Conservation (phyloP, 2,888 invertebrate species). For the Pyrocoelia pectoralis region DNA sequence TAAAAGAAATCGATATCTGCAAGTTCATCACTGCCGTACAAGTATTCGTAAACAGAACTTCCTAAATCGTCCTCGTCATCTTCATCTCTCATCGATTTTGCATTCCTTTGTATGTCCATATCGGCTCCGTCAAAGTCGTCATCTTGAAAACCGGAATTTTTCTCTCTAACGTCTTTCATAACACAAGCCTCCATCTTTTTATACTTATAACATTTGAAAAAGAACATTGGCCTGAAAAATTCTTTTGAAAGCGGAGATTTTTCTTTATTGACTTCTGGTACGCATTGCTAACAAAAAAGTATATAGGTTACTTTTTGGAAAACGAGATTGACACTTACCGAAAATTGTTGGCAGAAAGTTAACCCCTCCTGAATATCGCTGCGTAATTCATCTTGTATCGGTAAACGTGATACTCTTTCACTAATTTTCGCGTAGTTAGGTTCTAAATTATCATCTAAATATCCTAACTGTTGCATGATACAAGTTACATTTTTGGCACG, state of each 20-base stretch:
- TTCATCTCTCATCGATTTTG: slow-evolving; percentile 61
- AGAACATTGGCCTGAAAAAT: slow-evolving; percentile 73
- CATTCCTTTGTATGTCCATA: slow-evolving; percentile 62
- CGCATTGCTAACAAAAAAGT: slow-evolving; percentile 67
- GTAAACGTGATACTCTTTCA: slow-evolving; percentile 67
- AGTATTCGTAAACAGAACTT: slow-evolving; percentile 69
- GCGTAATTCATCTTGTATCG: slow-evolving; percentile 69
- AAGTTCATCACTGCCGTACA: slow-evolving; percentile 65
- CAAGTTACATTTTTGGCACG: slow-evolving; percentile 71
- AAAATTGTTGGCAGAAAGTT: slow-evolving; percentile 74
- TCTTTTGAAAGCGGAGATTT: slow-evolving; percentile 70
- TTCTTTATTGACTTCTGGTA: slow-evolving; percentile 71
- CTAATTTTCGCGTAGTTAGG: slow-evolving; percentile 72
- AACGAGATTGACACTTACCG: slow-evolving; percentile 60
- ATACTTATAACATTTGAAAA: slow-evolving; percentile 78
- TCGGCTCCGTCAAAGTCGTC: slow-evolving; percentile 65
- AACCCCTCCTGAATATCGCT: slow-evolving; percentile 72
- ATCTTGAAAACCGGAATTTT: slow-evolving; percentile 64
- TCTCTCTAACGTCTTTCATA: slow-evolving; percentile 74
- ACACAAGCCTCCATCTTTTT: slow-evolving; percentile 76
- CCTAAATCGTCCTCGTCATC: slow-evolving; percentile 64
- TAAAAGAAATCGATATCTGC: slow-evolving; percentile 63
- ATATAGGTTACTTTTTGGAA: too few relatives aligned
- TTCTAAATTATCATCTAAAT: slow-evolving; percentile 71
- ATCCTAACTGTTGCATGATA: slow-evolving; percentile 76